phyloP scores from a whole-genome alignment of 2,888 invertebrate genomes.

The Crossocerus cetratus region DNA sequence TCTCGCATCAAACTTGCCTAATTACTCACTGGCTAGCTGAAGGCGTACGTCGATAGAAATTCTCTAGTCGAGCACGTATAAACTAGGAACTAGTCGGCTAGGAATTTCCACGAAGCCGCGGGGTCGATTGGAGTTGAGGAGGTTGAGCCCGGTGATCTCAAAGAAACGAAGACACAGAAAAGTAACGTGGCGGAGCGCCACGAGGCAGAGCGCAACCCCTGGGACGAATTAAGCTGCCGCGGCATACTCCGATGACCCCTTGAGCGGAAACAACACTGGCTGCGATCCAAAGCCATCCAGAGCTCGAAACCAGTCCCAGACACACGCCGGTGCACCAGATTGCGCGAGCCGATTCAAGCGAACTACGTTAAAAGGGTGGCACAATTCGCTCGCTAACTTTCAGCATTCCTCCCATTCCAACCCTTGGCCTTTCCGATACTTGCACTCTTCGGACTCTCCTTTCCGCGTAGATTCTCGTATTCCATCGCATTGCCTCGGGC shows the following conservation, averaged over 20 bases:
- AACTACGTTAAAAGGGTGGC: too few relatives aligned
- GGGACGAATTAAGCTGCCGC: constrained; percentile 20
- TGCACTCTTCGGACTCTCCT: too few relatives aligned
- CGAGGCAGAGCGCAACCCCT: constrained; percentile 1
- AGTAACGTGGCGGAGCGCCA: not conserved
- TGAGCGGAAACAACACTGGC: constrained; percentile 21
- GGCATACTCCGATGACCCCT: constrained; percentile 26
- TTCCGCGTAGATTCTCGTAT: too few relatives aligned
- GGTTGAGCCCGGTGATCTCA: not conserved
- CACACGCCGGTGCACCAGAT: constrained; percentile 14
- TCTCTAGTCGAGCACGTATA: too few relatives aligned
- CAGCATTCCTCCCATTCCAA: too few relatives aligned
- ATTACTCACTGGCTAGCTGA: too few relatives aligned
- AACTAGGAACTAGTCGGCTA: not conserved
- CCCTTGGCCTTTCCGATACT: too few relatives aligned
- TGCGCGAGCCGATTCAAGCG: constrained; percentile 16
- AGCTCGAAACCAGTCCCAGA: constrained; percentile 20
- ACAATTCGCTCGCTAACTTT: too few relatives aligned
- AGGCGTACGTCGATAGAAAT: too few relatives aligned
- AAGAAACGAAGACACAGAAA: not conserved
- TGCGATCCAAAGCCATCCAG: constrained; percentile 25
- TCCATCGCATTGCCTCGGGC: too few relatives aligned
- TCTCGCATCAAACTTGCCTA: too few relatives aligned
- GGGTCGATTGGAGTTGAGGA: not conserved
- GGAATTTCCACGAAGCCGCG: not conserved